Conservation (phyloP, 2,888 invertebrate genomes). For the Periphyllus acericola region DNA sequence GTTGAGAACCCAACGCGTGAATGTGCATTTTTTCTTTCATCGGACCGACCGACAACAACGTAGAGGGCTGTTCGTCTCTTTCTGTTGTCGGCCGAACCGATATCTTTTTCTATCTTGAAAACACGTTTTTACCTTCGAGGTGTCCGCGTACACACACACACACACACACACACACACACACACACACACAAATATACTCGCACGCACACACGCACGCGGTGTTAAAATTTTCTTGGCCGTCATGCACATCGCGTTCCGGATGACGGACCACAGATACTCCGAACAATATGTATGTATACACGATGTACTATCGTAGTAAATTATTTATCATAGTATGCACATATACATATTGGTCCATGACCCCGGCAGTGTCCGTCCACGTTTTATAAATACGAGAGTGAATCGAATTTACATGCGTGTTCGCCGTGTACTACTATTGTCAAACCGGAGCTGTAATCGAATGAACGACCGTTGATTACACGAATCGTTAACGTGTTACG, state of each 20-base stretch:
- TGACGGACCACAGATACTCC: conserved; percentile 34
- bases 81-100: background rate
- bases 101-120: conserved; percentile 40
- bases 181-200: no score
- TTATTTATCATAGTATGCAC: conserved; percentile 32
- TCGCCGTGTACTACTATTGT: background rate
- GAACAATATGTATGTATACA: background rate
- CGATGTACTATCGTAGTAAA: conserved; percentile 29
- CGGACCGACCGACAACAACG: background rate
- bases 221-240: conserved; percentile 41
- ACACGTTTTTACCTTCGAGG: conserved; percentile 48
- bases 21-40: conserved; percentile 28
- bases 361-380: conserved; percentile 14
- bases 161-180: background rate
- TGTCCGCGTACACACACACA: background rate
- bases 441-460: conserved; percentile 35
- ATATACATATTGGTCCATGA: conserved; percentile 47
- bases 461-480: conserved; percentile 34
- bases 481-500: background rate
- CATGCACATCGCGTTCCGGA: conserved; percentile 61
- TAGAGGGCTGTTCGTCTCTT: conserved; percentile 15
- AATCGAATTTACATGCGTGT: conserved; percentile 51
- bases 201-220: background rate
- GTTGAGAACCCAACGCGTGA: conserved; percentile 9
- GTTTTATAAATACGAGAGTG: conserved; percentile 3